phyloP scores from a whole-genome alignment of 2,888 invertebrate species.

The Camptogramma bilineatum region DNA sequence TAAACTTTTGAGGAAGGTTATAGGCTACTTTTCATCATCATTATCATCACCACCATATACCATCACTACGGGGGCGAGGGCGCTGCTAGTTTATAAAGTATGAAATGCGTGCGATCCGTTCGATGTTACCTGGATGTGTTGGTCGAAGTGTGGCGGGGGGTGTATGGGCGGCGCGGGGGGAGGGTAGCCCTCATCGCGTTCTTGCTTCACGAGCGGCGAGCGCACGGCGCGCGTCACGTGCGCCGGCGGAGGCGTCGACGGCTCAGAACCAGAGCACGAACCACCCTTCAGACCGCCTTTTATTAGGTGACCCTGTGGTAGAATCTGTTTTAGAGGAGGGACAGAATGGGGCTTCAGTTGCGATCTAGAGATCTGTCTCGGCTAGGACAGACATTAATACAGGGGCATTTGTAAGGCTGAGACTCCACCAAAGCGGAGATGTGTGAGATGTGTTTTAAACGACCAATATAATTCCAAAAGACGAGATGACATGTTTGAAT shows the following conservation, averaged over 20 bases:
- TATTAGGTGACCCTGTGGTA: constrained; percentile 61
- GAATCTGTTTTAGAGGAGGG: constrained; percentile 10
- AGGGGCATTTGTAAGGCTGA: too few species aligned
- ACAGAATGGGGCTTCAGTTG: constrained; percentile 2
- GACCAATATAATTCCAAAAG: too few species aligned
- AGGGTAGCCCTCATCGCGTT: constrained; percentile 83
- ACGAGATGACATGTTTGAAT: too few species aligned
- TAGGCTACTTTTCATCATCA: too few species aligned
- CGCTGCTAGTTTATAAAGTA: too few species aligned
- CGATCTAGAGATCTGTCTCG: background rate
- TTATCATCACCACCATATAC: too few species aligned
- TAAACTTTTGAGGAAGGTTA: too few species aligned
- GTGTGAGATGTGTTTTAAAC: too few species aligned
- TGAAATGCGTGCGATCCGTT: too few species aligned
- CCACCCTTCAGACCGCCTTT: constrained; percentile 67
- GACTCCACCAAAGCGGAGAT: too few species aligned
- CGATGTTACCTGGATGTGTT: constrained; percentile 64
- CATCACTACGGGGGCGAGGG: too few species aligned
- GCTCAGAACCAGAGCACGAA: constrained; percentile 80
- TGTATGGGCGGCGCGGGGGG: constrained; percentile 63
- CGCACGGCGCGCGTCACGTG: constrained; percentile 69
- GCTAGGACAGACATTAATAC: too few species aligned
- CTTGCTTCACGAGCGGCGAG: constrained; percentile 87
- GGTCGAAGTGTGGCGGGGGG: constrained; percentile 72
- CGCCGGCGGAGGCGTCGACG: constrained; percentile 81